phyloP scores from a whole-genome alignment of 2,113 vertebrate genomes.

The Diadophis punctatus region DNA sequence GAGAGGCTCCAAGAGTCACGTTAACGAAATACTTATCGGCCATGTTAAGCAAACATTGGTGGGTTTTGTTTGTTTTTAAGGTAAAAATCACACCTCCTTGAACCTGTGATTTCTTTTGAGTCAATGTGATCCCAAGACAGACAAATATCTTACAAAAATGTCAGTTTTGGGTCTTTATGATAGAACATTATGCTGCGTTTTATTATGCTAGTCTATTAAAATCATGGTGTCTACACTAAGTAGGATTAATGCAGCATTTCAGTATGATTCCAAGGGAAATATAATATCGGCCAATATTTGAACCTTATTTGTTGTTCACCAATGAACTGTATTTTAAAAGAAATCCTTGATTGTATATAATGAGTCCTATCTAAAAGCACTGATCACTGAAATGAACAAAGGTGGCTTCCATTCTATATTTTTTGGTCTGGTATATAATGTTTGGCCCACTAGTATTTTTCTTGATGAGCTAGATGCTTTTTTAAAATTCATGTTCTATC shows the following conservation, averaged over 20 bases:
- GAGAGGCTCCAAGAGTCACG: fast-evolving
- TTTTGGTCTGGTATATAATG: background rate
- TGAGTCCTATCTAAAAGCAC: slow-evolving; percentile 34
- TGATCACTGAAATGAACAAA: background rate
- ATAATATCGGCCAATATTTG: slow-evolving; percentile 28
- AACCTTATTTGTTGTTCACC: slow-evolving; percentile 50
- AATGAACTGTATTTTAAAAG: slow-evolving; percentile 20
- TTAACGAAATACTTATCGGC: fast-evolving
- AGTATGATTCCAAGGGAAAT: slow-evolving; percentile 38
- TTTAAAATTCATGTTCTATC: background rate
- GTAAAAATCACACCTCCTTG: background rate
- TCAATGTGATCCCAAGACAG: slow-evolving; percentile 16
- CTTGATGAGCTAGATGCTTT: background rate
- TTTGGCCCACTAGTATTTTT: background rate
- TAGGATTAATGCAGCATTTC: background rate
- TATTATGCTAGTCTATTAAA: background rate
- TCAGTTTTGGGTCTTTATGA: background rate
- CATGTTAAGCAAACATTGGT: background rate
- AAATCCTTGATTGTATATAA: slow-evolving; percentile 7
- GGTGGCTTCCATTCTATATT: no score
- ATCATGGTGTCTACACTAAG: background rate
- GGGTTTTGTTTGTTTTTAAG: background rate
- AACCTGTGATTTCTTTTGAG: slow-evolving; percentile 7
- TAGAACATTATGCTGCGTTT: slow-evolving; percentile 32
- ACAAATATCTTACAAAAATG: background rate